Percentiles rank a stretch among this genome's conserved stretches.
phyloP scores from a whole-genome alignment of 2,797 vertebrate species.

The Natrix natrix region DNA sequence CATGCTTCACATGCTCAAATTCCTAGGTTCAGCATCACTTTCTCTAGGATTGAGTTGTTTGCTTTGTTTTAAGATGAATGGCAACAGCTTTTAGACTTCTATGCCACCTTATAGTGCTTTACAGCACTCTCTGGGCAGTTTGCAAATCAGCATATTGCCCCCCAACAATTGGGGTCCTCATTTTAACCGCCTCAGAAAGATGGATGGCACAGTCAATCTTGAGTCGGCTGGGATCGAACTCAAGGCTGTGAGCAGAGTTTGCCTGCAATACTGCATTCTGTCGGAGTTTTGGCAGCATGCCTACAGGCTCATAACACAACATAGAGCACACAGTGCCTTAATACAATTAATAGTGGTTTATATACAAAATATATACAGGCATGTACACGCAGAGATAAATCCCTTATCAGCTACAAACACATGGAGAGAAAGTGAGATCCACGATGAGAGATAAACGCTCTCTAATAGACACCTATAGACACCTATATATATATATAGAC shows the following conservation, averaged over 20 bases:
- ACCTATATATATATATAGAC: no score
- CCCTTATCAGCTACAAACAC: no score
- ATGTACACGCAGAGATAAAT: no score
- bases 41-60: background rate
- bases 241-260: background rate
- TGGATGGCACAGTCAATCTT: background rate
- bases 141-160: background rate
- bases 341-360: no score
- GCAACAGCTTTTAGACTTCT: background rate
- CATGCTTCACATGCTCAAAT: background rate
- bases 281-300: no score
- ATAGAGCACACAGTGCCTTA: no score
- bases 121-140: background rate
- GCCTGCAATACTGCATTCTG: background rate
- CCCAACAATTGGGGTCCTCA: background rate
- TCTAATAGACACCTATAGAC: no score
- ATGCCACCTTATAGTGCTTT: background rate
- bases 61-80: background rate
- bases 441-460: no score
- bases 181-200: background rate
- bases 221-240: background rate
- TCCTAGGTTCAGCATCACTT: background rate
- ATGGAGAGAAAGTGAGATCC: no score
- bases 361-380: no score
- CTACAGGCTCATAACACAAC: no score